Evolutionary conservation across 1,140 invertebrate genomes (phyloP).

Genomic region (Cephus cinctus): DNA sequence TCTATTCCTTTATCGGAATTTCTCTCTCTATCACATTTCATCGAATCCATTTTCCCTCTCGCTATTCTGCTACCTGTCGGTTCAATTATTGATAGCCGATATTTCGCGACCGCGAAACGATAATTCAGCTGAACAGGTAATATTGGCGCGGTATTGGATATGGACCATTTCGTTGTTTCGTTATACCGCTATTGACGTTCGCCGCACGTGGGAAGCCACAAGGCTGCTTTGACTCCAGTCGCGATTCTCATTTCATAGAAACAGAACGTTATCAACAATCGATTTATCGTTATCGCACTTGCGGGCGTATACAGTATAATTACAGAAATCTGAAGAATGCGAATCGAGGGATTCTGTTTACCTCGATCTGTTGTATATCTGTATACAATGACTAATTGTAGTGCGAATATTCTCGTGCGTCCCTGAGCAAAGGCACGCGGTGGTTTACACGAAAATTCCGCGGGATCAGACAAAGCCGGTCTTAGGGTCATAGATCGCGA

Average conservation of each 20-base stretch:
- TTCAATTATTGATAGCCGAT: conserved; percentile 44
- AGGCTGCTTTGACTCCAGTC: conserved; percentile 16
- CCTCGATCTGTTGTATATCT: too few relatives aligned
- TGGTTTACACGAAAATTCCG: too few relatives aligned
- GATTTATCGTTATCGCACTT: conserved; percentile 43
- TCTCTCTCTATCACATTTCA: not conserved
- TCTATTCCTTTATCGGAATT: too few relatives aligned
- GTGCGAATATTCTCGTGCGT: too few relatives aligned
- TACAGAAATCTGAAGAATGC: not conserved
- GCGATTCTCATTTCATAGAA: conserved; percentile 22
- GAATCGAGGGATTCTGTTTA: too few relatives aligned
- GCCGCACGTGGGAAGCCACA: conserved; percentile 37
- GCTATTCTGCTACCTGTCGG: not conserved
- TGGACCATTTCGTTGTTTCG: conserved; percentile 46
- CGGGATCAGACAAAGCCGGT: too few relatives aligned
- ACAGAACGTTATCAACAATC: conserved; percentile 46
- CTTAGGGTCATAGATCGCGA: too few relatives aligned
- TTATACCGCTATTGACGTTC: conserved; percentile 45
- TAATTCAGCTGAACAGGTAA: conserved; percentile 52
- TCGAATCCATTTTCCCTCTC: not conserved
- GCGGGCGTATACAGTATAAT: not conserved
- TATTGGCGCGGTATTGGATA: conserved; percentile 46
- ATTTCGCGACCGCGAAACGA: conserved; percentile 47
- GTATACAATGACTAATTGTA: too few relatives aligned
- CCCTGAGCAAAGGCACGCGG: too few relatives aligned